Evolutionary conservation across 2,797 vertebrate genomes (phyloP), one percentile per base, ranked within the genome.

Genomic region (Hypotaenidia okinawae): DNA sequence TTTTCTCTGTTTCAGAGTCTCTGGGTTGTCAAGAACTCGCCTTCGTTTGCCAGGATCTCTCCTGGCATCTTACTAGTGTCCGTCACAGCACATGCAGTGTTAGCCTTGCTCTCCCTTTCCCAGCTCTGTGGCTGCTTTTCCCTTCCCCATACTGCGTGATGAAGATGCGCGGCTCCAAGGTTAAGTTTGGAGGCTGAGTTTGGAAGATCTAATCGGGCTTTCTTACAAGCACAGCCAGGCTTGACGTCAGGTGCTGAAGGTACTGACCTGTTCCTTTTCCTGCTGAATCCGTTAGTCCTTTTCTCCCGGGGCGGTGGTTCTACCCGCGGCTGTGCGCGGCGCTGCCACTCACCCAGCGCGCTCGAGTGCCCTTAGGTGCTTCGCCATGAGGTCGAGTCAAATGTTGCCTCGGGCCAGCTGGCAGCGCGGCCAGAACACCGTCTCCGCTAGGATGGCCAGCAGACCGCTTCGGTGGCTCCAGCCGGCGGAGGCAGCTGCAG

Each of bases 101-200:
- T 10, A 89, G 51, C 27, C 41, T 35, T 27, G n/a, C 27, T 63
- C 64, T 49, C 23, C 1, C 43, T 54, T 69, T 73, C 62, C 74
- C 51, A 5, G 70, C 55, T 43, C 16, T 39, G n/a, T 19, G 37
- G 13, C 24, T 23, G 28, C 1, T 0, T 11, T 45, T 35, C 41
- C 25, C 39, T 27, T 58, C 73, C 33, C 37, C 15, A 5, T 4
- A 1, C 43, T 30, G 43, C 0, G 0, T 16, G 59, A 16, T 6
- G 33, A 33, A 51, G 78, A 47, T 5, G 57, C 24, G 6, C 30
- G 19, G 43, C 73, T 64, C 11, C 16, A 9, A 19, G 41, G 16
- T 8, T 45, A 37, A 47, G 47, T 8, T n/a, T 16, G 6, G 64
- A 45, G 37, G 18, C 51, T 16, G 47, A 28, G 54, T 51, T 64